phyloP scores from a whole-genome alignment of 2,797 vertebrate species.

The Dendrocincla tyrannina region DNA sequence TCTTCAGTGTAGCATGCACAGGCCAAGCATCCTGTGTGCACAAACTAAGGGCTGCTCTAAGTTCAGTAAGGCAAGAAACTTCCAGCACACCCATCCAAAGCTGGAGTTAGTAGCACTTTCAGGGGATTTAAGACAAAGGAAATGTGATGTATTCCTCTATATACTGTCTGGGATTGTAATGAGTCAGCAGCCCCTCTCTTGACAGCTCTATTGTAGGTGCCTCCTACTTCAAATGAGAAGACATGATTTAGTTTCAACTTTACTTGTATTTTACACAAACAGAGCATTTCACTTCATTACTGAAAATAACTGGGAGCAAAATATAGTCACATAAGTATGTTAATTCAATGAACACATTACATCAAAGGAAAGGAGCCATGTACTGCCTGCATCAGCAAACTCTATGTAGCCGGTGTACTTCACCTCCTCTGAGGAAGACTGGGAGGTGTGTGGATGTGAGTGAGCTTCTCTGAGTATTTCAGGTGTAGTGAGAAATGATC shows the following conservation, averaged over 20 bases:
- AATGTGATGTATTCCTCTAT: background rate
- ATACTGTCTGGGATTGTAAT: background rate
- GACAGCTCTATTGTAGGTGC: background rate
- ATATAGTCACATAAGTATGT: background rate
- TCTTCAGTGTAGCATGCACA: background rate
- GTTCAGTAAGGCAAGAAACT: background rate
- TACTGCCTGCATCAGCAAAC: background rate
- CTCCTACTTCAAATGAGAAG: background rate
- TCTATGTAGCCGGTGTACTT: accelerated
- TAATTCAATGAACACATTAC: background rate
- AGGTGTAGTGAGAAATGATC: background rate
- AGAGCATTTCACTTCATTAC: background rate
- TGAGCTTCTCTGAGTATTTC: background rate
- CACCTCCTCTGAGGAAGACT: background rate
- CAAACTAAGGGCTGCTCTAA: background rate
- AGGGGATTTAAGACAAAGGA: background rate
- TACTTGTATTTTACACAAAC: background rate
- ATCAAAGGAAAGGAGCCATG: background rate
- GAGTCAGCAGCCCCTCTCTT: background rate
- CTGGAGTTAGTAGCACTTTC: background rate
- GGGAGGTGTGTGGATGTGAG: background rate
- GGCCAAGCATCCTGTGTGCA: background rate
- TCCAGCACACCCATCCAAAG: background rate
- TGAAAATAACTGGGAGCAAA: background rate
- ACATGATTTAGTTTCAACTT: background rate